Evolutionary conservation across 2,797 vertebrate genomes (phyloP), one percentile per base, ranked within the genome.

Genomic region (Meriones psammophilus): DNA sequence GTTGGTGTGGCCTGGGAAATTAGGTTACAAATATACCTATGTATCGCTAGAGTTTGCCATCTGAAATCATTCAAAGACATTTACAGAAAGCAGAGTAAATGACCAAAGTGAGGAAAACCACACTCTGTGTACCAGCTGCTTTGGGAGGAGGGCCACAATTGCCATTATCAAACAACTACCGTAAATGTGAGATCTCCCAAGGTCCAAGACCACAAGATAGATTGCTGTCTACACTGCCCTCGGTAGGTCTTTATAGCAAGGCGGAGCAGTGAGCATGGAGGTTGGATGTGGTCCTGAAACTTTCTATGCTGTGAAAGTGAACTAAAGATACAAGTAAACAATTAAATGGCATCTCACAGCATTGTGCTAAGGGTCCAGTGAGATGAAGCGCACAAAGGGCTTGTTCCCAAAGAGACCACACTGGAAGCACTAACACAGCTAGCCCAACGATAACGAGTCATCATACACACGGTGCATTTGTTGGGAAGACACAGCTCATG

Each of bases 81-180:
- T 73, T 80, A 24, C 7, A 71, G 26, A 64, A 66, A 73, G 42
- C 22, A 73, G 81, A 93, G 46, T 79, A 33, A 8, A 39, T n/a
- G 24, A 64, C 42, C 39, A 68, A 80, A 17, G 36, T 66, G 64
- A 30, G 54, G 58, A 46, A 64, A 3, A 62, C 1, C 71, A n/a
- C 56, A 81, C 50, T 86, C 69, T 78, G 20, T 28, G 54, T 26
- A 33, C 28, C 77, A 28, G 76, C 68, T 68, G 46, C 39, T 17
- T 92, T 68, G 20, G 22, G 22, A 26, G 60, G 30, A 6, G 30
- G 4, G 26, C 4, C 39, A 71, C 18, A 12, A 10, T 58, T 4
- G 33, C 50, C 22, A 58, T 81, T 73, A 89, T 97, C 76, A 62
- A 89, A 85, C 36, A 64, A 90, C 10, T n/a, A 71, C 54, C n/a